Conservation (phyloP, 2,888 invertebrate genomes). For the Coleophora deauratella region DNA sequence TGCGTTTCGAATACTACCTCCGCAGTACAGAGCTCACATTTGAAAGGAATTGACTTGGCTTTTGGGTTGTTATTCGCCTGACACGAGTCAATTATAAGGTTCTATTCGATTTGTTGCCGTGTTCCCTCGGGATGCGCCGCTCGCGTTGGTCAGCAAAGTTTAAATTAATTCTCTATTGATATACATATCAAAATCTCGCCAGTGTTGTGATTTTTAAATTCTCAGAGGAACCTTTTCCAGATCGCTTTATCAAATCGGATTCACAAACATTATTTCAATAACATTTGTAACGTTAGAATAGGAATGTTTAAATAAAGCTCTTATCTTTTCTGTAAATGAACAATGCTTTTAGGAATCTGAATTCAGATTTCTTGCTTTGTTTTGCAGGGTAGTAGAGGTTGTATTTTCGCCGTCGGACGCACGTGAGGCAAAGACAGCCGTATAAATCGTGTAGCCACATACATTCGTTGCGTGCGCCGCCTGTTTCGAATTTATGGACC, state of each 20-base stretch:
- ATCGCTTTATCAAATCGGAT: slow-evolving; percentile 16
- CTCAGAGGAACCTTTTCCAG: slow-evolving; percentile 34
- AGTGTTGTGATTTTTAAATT: slow-evolving; percentile 53
- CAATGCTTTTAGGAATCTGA: too few species aligned
- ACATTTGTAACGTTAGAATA: neutral
- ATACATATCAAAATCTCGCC: slow-evolving; percentile 57
- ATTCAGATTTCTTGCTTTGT: neutral
- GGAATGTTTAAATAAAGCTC: too few species aligned
- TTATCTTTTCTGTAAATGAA: neutral
- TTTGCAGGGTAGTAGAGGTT: slow-evolving; percentile 12
- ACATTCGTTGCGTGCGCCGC: slow-evolving; percentile 49
- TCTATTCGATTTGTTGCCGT: slow-evolving; percentile 66
- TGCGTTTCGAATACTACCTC: slow-evolving; percentile 17
- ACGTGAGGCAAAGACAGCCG: slow-evolving; percentile 40
- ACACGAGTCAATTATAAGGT: slow-evolving; percentile 61
- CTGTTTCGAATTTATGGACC: slow-evolving; percentile 44
- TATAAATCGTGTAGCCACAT: slow-evolving; percentile 49
- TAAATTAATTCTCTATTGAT: slow-evolving; percentile 70
- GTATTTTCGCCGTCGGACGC: slow-evolving; percentile 41
- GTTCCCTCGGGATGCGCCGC: slow-evolving; percentile 54
- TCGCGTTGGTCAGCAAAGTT: slow-evolving; percentile 64
- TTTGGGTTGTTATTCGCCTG: slow-evolving; percentile 49
- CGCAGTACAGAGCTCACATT: slow-evolving; percentile 37
- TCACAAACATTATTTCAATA: slow-evolving; percentile 14
- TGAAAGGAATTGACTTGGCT: slow-evolving; percentile 31